Percentiles rank a stretch among this genome's conserved stretches.
Conservation (phyloP, 2,888 invertebrate genomes). For the Alentia gelatinosa region DNA sequence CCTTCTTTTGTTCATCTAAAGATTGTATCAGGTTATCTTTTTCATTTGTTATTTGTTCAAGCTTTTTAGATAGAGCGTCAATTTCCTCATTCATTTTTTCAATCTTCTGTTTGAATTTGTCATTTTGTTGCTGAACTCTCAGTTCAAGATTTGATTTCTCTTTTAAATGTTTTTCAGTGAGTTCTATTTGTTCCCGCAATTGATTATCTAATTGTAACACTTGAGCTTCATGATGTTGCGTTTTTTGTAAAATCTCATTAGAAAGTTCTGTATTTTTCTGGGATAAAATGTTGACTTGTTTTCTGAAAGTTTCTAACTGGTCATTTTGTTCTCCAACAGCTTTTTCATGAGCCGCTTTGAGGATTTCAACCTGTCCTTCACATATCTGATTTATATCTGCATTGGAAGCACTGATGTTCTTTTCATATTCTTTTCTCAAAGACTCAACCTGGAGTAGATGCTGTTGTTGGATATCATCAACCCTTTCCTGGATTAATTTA, state of each 20-base stretch:
- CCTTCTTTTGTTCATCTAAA: slow-evolving; percentile 60
- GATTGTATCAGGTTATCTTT: slow-evolving; percentile 49
- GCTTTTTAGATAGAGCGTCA: background rate
- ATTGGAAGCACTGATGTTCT: slow-evolving; percentile 66
- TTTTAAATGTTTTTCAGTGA: slow-evolving; percentile 65
- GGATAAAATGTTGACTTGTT: slow-evolving; percentile 53
- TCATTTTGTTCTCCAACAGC: slow-evolving; percentile 68
- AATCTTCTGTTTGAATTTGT: slow-evolving; percentile 50
- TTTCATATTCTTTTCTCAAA: slow-evolving; percentile 68
- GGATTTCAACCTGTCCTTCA: slow-evolving; percentile 57
- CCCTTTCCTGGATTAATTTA: slow-evolving; percentile 4
- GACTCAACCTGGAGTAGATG: slow-evolving; percentile 62
- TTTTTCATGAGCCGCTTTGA: slow-evolving; percentile 68
- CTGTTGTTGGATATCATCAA: slow-evolving; percentile 16
- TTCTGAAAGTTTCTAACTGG: slow-evolving; percentile 66
- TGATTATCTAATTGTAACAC: slow-evolving; percentile 1
- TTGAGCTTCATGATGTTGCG: slow-evolving; percentile 14
- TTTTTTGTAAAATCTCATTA: slow-evolving; percentile 34
- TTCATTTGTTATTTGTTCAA: background rate
- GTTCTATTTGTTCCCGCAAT: background rate
- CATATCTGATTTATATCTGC: slow-evolving; percentile 70
- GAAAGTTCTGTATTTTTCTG: slow-evolving; percentile 43
- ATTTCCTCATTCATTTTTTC: slow-evolving; percentile 13
- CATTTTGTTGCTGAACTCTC: slow-evolving; percentile 58
- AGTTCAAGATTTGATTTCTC: slow-evolving; percentile 71